These are phyloP conservation scores for Diarsia rubi DNA, from an alignment of 2,888 invertebrate species.

Conservation along the genomic window DNA sequence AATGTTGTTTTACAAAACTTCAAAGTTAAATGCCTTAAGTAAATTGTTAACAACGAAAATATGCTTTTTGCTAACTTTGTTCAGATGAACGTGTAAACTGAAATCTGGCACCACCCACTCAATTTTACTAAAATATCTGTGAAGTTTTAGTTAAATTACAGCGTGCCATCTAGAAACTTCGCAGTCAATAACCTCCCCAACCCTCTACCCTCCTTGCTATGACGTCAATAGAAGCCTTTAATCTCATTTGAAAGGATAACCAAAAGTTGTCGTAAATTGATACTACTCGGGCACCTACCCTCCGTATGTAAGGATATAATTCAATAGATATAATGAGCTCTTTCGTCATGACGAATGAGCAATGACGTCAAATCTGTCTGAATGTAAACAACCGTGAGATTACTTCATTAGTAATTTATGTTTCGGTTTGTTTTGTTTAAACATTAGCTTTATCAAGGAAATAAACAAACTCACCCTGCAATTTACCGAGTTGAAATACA, in stretches of 20 bases:
- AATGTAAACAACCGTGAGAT: slow-evolving; percentile 15
- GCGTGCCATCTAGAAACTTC: background rate
- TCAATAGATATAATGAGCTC: slow-evolving; percentile 14
- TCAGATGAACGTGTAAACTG: too few species aligned
- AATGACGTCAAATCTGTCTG: slow-evolving; percentile 13
- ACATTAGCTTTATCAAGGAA: background rate
- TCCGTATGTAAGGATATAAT: slow-evolving; percentile 36
- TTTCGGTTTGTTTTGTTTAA: slow-evolving; percentile 27
- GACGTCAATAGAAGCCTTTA: slow-evolving; percentile 69
- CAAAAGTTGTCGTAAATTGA: slow-evolving; percentile 51
- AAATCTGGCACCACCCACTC: background rate
- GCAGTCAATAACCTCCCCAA: slow-evolving; percentile 45
- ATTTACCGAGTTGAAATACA: slow-evolving; percentile 5
- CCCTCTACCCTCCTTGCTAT: slow-evolving; percentile 28
- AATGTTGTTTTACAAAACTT: slow-evolving; percentile 3
- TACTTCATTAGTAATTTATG: slow-evolving; percentile 1
- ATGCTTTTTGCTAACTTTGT: slow-evolving; percentile 1
- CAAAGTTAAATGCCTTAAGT: background rate
- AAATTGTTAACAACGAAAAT: background rate
- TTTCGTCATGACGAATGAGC: slow-evolving; percentile 2
- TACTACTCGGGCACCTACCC: slow-evolving; percentile 13
- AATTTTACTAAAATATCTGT: slow-evolving; percentile 7
- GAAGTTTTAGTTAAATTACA: slow-evolving; percentile 18
- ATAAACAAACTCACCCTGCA: slow-evolving; percentile 16
- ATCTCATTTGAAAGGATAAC: slow-evolving; percentile 67